phyloP scores from a whole-genome alignment of 2,797 vertebrate species.

The Tamandua tetradactyla region DNA sequence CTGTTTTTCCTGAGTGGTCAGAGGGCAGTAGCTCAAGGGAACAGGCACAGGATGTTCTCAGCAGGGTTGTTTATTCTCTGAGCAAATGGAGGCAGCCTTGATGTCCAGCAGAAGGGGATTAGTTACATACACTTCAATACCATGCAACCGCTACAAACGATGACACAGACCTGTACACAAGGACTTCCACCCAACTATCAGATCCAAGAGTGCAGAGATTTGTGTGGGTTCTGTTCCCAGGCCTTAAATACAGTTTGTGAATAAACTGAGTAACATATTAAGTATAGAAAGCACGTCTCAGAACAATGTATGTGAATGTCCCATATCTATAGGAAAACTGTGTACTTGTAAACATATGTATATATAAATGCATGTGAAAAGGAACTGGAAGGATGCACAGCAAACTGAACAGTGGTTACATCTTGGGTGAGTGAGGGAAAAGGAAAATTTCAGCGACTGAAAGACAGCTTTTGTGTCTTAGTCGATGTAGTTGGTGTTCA shows the following conservation, averaged over 20 bases:
- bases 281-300: neutral
- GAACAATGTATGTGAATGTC: neutral
- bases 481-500: neutral
- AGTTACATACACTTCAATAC: neutral
- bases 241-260: neutral
- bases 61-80: rapidly evolving
- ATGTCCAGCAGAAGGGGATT: too few species aligned
- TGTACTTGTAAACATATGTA: neutral
- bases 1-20: neutral
- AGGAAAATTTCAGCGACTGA: slow-evolving; percentile 6
- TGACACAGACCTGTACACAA: rapidly evolving
- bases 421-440: slow-evolving; percentile 1
- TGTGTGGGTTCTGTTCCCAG: neutral
- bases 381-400: neutral
- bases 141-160: rapidly evolving
- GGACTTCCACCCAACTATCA: rapidly evolving
- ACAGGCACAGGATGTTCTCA: neutral
- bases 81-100: neutral
- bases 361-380: neutral
- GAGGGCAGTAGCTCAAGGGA: too few species aligned
- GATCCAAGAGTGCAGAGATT: neutral
- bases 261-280: neutral
- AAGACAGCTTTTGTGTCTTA: slow-evolving; percentile 29
- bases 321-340: neutral
- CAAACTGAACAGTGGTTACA: neutral